These are phyloP conservation scores for Ferdinandea cuprea DNA, from an alignment of 2,888 invertebrate species.

Conservation along the genomic window DNA sequence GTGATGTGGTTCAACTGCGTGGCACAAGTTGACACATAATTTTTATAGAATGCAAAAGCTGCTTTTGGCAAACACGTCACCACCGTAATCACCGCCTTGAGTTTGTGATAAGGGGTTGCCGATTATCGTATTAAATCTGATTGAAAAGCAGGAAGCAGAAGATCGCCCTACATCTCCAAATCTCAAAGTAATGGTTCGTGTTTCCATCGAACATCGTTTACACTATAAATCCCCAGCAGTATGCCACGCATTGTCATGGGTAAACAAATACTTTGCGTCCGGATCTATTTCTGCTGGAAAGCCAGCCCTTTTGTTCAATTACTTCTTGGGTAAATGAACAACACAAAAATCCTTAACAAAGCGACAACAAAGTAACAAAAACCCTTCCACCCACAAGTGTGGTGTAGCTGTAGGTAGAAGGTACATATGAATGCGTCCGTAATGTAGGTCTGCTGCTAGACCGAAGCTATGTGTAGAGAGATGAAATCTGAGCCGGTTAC, in stretches of 20 bases:
- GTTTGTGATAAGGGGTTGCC: no score
- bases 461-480: conserved; percentile 9
- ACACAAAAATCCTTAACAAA: conserved; percentile 15
- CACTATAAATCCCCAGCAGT: conserved; percentile 15
- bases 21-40: neutral
- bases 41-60: neutral
- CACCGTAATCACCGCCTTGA: no score
- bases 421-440: neutral
- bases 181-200: no score
- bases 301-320: conserved; percentile 1
- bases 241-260: conserved; percentile 2
- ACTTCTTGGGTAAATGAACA: neutral
- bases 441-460: conserved; percentile 50
- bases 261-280: conserved; percentile 33
- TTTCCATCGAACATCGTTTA: conserved; percentile 16
- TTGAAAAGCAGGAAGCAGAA: no score
- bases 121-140: no score
- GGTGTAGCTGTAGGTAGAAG: no score
- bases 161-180: no score
- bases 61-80: no score
- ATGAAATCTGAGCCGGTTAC: conserved; percentile 56
- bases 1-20: conserved; percentile 13
- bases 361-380: conserved; percentile 16
- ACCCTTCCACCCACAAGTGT: neutral
- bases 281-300: conserved; percentile 11